These are phyloP conservation scores for Tragulus kanchil DNA, from an alignment of 2,113 vertebrate genomes.

Conservation along the genomic window DNA sequence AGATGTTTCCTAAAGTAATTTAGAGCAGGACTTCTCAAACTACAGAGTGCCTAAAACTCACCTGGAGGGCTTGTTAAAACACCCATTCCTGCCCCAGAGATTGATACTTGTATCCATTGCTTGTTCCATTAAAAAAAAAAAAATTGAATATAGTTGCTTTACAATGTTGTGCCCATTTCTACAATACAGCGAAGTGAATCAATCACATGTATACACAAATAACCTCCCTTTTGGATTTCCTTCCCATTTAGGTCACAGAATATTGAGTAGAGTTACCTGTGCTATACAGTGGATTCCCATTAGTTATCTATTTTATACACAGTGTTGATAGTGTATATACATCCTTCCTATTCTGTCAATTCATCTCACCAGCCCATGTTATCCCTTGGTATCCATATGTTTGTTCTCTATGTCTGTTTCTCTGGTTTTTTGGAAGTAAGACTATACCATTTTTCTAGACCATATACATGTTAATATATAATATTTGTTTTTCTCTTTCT, in stretches of 20 bases:
- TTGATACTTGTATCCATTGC: background rate
- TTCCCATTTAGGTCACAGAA: background rate
- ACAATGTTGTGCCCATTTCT: background rate
- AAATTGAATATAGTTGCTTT: background rate
- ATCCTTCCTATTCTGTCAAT: fast-evolving
- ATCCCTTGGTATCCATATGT: background rate
- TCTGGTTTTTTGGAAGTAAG: background rate
- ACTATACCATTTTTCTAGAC: background rate
- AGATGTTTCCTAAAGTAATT: background rate
- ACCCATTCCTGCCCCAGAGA: background rate
- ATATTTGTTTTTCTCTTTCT: background rate
- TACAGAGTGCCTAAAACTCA: background rate
- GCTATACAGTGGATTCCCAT: background rate
- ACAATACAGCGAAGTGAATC: background rate
- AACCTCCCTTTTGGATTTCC: background rate
- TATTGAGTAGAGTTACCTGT: background rate
- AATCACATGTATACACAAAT: background rate
- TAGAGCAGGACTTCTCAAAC: background rate
- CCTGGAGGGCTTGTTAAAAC: background rate
- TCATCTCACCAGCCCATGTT: background rate
- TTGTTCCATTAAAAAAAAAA: background rate
- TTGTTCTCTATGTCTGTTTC: background rate
- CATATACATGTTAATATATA: background rate
- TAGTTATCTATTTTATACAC: background rate
- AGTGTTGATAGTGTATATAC: background rate